A percentile compares a stretch with the other conserved stretches of the same genome.
Evolutionary conservation across 2,113 vertebrate species (phyloP).

Genomic region (Strix uralensis): DNA sequence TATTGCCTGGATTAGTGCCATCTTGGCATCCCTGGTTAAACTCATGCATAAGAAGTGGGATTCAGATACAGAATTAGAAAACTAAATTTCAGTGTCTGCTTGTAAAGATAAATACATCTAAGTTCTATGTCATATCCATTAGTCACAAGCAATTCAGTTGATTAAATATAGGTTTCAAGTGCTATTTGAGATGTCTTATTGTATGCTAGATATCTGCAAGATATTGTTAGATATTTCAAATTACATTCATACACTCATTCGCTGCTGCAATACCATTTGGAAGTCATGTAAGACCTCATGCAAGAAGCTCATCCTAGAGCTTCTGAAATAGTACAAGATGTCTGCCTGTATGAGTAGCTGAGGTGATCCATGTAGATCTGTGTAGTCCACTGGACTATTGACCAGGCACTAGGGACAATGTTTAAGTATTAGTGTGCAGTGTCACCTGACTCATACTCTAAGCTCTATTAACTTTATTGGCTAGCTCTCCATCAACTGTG

Average conservation of each 20-base stretch:
- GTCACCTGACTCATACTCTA: neutral
- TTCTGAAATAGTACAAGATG: neutral
- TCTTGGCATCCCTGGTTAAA: neutral
- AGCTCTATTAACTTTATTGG: neutral
- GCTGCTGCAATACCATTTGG: neutral
- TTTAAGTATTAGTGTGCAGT: neutral
- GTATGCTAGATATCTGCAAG: neutral
- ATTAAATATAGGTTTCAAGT: neutral
- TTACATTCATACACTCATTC: rapidly evolving
- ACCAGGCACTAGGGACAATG: neutral
- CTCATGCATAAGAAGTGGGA: neutral
- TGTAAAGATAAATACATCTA: neutral
- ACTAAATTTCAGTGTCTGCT: neutral
- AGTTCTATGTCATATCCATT: rapidly evolving
- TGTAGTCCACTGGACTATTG: neutral
- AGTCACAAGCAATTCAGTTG: neutral
- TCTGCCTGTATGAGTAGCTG: neutral
- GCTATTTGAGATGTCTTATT: neutral
- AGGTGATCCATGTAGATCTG: neutral
- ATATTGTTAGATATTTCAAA: neutral
- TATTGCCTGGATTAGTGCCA: neutral
- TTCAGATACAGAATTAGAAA: neutral
- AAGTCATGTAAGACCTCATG: neutral
- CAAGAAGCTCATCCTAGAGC: neutral
- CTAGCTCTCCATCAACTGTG: neutral